These are phyloP conservation scores for Balaeniceps rex DNA, from an alignment of 2,113 vertebrate species.

Conservation along the genomic window DNA sequence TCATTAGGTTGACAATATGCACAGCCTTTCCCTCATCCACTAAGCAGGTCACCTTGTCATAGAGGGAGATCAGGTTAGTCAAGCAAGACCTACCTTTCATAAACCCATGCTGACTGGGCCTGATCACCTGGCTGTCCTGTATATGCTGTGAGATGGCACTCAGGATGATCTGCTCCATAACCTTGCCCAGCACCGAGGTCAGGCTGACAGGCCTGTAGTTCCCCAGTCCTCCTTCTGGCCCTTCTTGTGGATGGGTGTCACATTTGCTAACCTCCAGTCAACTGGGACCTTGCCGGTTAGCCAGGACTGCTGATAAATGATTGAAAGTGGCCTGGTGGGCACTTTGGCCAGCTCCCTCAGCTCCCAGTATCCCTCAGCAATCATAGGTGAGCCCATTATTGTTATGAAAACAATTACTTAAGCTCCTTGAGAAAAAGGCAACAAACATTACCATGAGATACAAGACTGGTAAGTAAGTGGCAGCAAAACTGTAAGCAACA, in stretches of 20 bases:
- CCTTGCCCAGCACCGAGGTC: rapidly evolving
- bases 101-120: background rate
- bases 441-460: background rate
- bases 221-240: rapidly evolving
- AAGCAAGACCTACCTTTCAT: background rate
- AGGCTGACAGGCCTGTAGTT: background rate
- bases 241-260: rapidly evolving
- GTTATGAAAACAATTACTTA: background rate
- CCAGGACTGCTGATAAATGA: background rate
- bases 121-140: background rate
- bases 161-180: background rate
- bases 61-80: background rate
- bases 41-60: rapidly evolving
- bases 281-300: rapidly evolving
- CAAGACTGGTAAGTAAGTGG: background rate
- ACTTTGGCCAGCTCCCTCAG: background rate
- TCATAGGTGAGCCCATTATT: background rate
- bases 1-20: no score
- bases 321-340: background rate
- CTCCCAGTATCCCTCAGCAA: background rate
- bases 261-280: no score
- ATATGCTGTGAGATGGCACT: rapidly evolving
- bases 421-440: background rate
- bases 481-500: background rate
- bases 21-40: background rate